Evolutionary conservation across 1,140 invertebrate genomes (phyloP).

Genomic region (Triops cancriformis): DNA sequence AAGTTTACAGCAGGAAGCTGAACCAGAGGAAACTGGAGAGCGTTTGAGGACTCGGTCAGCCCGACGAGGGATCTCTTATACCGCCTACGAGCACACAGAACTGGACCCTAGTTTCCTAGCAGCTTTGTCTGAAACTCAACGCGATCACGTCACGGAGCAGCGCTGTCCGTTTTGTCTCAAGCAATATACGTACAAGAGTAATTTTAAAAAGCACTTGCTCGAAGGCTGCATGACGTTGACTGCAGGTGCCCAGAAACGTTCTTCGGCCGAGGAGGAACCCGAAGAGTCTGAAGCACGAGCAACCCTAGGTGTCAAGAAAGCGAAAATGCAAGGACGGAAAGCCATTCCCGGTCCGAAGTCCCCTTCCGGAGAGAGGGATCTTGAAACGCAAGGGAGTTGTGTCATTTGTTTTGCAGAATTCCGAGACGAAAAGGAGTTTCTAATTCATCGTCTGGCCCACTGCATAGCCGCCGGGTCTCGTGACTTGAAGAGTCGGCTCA

Average conservation of each 20-base stretch:
- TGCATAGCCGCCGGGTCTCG: neutral
- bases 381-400: neutral
- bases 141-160: slow-evolving; percentile 22
- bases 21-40: neutral
- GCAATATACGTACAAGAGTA: slow-evolving; percentile 24
- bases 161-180: slow-evolving; percentile 26
- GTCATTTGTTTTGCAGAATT: neutral
- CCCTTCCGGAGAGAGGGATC: neutral
- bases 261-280: neutral
- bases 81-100: slow-evolving; percentile 15
- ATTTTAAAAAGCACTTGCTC: slow-evolving; percentile 26
- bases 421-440: neutral
- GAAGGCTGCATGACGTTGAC: slow-evolving; percentile 19
- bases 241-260: neutral
- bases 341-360: neutral
- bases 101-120: slow-evolving; percentile 25
- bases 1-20: neutral
- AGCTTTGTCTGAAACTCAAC: slow-evolving; percentile 21
- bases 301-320: neutral
- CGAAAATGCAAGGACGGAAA: neutral
- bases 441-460: neutral
- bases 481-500: neutral
- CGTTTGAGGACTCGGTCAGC: neutral
- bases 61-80: neutral
- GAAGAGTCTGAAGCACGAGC: neutral